Percentiles rank a stretch among this genome's conserved stretches.
phyloP scores from a whole-genome alignment of 2,797 vertebrate genomes.

The Otus scops region DNA sequence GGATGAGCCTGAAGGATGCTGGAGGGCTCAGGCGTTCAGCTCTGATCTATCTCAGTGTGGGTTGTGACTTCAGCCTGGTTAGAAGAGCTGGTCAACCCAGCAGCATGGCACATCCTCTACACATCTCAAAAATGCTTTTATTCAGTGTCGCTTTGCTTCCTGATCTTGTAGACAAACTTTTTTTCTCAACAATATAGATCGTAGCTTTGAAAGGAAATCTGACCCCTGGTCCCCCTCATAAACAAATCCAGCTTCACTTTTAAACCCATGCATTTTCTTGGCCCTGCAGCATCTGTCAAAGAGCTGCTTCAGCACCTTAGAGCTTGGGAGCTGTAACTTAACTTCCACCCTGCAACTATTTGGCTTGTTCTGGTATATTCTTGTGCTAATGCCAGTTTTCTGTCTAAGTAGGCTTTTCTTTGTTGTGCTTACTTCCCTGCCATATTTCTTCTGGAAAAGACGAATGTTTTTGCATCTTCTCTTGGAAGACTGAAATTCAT shows the following conservation, averaged over 20 bases:
- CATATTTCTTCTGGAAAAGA: neutral
- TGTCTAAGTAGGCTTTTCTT: neutral
- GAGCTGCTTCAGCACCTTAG: neutral
- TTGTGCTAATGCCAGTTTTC: neutral
- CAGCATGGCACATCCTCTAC: neutral
- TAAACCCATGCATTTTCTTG: neutral
- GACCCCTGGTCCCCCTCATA: neutral
- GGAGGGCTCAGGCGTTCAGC: neutral
- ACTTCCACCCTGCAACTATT: neutral
- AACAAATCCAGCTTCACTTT: neutral
- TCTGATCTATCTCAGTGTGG: neutral
- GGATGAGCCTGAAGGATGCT: neutral
- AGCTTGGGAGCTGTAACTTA: neutral
- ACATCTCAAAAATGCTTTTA: neutral
- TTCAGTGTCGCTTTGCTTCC: accelerated
- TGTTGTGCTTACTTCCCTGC: neutral
- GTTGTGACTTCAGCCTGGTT: neutral
- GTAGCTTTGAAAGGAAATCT: neutral
- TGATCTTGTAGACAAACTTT: neutral
- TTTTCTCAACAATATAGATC: neutral
- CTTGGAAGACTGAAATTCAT: neutral
- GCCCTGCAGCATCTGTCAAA: neutral
- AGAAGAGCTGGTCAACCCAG: neutral
- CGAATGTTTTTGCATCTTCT: neutral
- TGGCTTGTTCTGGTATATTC: neutral